These are phyloP conservation scores for Perognathus longimembris DNA, from an alignment of 2,113 vertebrate genomes.

Conservation along the genomic window DNA sequence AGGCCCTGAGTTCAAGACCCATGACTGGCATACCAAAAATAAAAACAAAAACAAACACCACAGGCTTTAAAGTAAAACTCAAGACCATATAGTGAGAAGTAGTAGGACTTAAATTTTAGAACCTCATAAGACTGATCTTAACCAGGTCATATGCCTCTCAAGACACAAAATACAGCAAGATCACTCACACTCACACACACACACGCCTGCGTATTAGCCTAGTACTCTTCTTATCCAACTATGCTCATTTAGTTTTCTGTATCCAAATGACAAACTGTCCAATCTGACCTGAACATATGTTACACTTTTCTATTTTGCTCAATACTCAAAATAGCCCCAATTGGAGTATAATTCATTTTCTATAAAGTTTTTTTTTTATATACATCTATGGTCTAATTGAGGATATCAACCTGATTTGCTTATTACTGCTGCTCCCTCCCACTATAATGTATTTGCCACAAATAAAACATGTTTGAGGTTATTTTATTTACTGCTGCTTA, in stretches of 20 bases:
- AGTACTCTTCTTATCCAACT: background rate
- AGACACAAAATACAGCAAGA: background rate
- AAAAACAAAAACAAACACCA: no score
- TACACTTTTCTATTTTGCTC: background rate
- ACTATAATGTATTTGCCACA: background rate
- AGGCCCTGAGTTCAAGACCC: no score
- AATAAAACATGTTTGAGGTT: conserved; percentile 5
- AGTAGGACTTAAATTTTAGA: background rate
- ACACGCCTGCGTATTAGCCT: background rate
- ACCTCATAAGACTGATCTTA: background rate
- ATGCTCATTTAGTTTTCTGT: background rate
- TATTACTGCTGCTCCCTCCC: background rate
- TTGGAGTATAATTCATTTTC: background rate
- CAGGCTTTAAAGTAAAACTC: background rate
- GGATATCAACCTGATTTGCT: background rate
- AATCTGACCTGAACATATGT: background rate
- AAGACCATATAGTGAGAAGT: background rate
- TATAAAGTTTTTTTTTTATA: background rate
- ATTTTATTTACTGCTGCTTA: conserved; percentile 19
- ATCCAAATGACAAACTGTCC: background rate
- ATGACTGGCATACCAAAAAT: no score
- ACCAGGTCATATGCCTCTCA: background rate
- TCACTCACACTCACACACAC: background rate
- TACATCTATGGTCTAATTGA: background rate
- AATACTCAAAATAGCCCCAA: background rate